Percentiles rank a stretch among this genome's conserved stretches.
These are phyloP conservation scores for Vicugna pacos DNA, from an alignment of 2,113 vertebrate species.

Conservation along the genomic window DNA sequence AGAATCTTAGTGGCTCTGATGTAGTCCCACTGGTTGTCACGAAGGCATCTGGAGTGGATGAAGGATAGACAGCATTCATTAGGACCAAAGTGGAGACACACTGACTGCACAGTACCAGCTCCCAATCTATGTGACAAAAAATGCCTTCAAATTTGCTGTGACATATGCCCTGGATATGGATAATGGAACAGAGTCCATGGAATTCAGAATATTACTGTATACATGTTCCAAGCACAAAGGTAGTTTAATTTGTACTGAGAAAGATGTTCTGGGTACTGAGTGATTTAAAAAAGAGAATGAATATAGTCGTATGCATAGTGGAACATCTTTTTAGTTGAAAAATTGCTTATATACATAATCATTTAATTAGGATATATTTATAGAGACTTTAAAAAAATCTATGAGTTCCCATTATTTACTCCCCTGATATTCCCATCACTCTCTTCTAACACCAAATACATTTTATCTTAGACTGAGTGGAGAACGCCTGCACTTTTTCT, in stretches of 20 bases:
- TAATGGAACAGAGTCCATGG: not conserved
- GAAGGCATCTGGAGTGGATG: not conserved
- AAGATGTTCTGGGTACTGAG: not conserved
- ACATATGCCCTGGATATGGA: not conserved
- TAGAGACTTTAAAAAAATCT: conserved; percentile 68
- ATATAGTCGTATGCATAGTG: not conserved
- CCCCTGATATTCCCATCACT: not conserved
- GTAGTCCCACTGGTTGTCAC: not conserved
- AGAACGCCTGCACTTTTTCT: conserved; percentile 91
- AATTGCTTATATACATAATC: not conserved
- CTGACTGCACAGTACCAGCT: not conserved
- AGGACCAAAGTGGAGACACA: not conserved
- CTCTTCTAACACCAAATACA: conserved; percentile 91
- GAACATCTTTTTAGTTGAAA: not conserved
- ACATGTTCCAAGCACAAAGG: not conserved
- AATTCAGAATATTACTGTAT: not conserved
- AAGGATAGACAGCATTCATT: not conserved
- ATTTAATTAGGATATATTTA: not conserved
- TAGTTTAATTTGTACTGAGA: not conserved
- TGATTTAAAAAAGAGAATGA: not conserved
- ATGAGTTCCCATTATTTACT: not conserved
- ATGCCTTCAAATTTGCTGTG: not conserved
- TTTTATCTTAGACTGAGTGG: conserved; percentile 91
- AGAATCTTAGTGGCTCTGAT: not conserved
- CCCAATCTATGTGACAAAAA: not conserved